phyloP scores from a whole-genome alignment of 2,888 invertebrate genomes.

The Epicampocera succincta region DNA sequence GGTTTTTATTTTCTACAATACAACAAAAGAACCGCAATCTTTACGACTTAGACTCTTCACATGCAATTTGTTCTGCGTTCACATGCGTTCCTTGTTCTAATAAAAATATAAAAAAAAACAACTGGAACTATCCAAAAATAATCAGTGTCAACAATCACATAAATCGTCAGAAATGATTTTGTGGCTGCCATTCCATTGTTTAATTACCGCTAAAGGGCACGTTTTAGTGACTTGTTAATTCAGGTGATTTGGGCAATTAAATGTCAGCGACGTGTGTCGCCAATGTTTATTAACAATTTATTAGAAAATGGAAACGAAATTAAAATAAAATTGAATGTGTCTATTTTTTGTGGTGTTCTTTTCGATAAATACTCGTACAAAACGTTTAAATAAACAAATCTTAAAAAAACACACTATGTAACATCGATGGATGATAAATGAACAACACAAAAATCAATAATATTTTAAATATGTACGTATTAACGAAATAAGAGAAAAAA shows the following conservation, averaged over 20 bases:
- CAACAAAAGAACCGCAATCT: constrained; percentile 34
- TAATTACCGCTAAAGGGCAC: constrained; percentile 80
- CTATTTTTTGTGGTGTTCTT: constrained; percentile 28
- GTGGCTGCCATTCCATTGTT: constrained; percentile 75
- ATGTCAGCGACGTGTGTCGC: constrained; percentile 80
- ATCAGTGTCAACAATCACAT: constrained; percentile 79
- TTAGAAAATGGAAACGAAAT: constrained; percentile 4
- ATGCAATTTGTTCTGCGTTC: not conserved
- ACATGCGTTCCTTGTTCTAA: not conserved
- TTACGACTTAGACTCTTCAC: constrained; percentile 37
- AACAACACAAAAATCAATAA: constrained; percentile 45
- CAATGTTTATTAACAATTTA: constrained; percentile 68
- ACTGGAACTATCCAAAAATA: constrained; percentile 27
- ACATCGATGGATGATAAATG: constrained; percentile 53
- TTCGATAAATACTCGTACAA: constrained; percentile 41
- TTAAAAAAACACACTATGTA: not conserved
- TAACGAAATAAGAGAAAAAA: constrained; percentile 15
- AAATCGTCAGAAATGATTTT: constrained; percentile 76
- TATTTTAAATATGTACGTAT: constrained; percentile 24
- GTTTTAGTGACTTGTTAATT: constrained; percentile 79
- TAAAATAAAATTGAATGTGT: constrained; percentile 30
- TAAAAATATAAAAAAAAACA: not conserved
- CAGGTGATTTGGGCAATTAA: constrained; percentile 79
- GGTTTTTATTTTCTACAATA: not conserved
- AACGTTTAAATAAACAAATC: constrained; percentile 68